phyloP scores from a whole-genome alignment of 1,140 invertebrate species.

The Polypedilum pembai region DNA sequence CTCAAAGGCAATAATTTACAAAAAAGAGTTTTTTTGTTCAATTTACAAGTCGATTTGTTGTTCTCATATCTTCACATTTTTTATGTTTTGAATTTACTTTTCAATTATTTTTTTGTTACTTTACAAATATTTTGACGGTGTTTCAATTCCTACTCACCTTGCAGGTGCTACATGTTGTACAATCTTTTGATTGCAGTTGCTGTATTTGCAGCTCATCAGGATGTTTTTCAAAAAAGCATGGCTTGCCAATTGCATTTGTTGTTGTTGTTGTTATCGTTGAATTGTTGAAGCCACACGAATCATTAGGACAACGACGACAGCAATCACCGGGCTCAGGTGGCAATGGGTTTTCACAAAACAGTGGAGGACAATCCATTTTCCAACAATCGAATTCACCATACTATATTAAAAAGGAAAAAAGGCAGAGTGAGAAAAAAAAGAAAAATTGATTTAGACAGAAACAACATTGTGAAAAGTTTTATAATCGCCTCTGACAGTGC shows the following conservation, averaged over 20 bases:
- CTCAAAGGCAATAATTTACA: conserved; percentile 7
- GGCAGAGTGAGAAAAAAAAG: too few relatives aligned
- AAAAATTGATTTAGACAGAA: too few relatives aligned
- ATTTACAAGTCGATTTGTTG: not conserved
- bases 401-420: conserved; percentile 42
- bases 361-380: conserved; percentile 72
- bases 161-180: conserved; percentile 51
- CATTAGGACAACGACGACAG: conserved; percentile 62
- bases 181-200: conserved; percentile 42
- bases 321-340: conserved; percentile 55
- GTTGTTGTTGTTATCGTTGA: conserved; percentile 31
- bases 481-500: too few relatives aligned
- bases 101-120: not conserved
- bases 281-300: conserved; percentile 45
- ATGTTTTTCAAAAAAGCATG: conserved; percentile 52
- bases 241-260: conserved; percentile 39
- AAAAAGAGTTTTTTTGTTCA: not conserved
- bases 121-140: conserved; percentile 31
- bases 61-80: too few relatives aligned
- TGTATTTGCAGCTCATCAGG: conserved; percentile 48
- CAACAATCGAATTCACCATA: conserved; percentile 83
- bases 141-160: conserved; percentile 53
- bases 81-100: not conserved
- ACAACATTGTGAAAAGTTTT: too few relatives aligned
- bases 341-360: conserved; percentile 59